Percentiles rank a stretch among this genome's conserved stretches.
These are phyloP conservation scores for Prorops nasuta DNA, from an alignment of 1,140 invertebrate genomes.

Conservation along the genomic window DNA sequence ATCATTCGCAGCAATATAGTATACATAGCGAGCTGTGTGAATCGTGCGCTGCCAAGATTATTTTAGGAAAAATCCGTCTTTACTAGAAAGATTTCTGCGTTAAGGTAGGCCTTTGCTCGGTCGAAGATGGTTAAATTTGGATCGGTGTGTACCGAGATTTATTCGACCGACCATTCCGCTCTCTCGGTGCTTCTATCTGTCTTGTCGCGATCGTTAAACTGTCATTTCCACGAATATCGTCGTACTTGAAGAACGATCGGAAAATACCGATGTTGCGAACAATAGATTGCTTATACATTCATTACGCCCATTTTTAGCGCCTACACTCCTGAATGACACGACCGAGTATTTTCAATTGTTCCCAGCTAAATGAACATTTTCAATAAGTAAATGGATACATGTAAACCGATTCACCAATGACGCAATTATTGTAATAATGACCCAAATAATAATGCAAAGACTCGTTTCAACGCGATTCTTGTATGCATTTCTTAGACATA, in stretches of 20 bases:
- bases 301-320: not conserved
- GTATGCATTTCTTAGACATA: conserved; percentile 16
- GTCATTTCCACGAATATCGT: conserved; percentile 40
- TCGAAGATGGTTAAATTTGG: conserved; percentile 33
- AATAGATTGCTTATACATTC: no score
- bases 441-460: no score
- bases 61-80: conserved; percentile 33
- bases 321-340: not conserved
- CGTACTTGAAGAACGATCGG: conserved; percentile 23
- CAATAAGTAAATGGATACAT: no score
- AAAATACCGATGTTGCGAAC: conserved; percentile 14
- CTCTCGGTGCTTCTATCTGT: conserved; percentile 30
- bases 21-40: conserved; percentile 10
- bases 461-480: no score
- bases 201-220: conserved; percentile 36
- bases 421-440: no score
- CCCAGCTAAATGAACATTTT: not conserved
- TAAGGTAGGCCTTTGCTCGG: conserved; percentile 29
- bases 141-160: conserved; percentile 33
- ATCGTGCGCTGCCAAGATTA: conserved; percentile 28
- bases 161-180: conserved; percentile 29
- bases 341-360: not conserved
- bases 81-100: conserved; percentile 29
- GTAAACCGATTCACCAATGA: no score
- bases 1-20: conserved; percentile 24